phyloP scores from a whole-genome alignment of 2,888 invertebrate genomes.

The Oscheius onirici region DNA sequence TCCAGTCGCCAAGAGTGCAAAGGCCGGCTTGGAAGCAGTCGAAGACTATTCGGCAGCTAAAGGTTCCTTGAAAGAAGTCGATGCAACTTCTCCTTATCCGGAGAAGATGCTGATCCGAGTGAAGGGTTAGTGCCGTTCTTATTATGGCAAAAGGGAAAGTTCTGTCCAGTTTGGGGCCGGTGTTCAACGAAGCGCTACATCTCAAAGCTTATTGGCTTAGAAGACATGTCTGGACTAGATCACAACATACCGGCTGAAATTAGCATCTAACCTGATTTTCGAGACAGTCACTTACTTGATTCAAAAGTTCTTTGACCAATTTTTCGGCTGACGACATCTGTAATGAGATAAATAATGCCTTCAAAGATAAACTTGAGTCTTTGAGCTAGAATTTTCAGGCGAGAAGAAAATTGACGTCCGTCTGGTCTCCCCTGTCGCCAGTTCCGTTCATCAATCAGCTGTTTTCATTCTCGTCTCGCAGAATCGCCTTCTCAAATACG shows the following conservation, averaged over 20 bases:
- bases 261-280: too few relatives aligned
- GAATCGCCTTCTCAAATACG: slow-evolving; percentile 54
- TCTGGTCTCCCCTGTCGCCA: slow-evolving; percentile 45
- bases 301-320: too few relatives aligned
- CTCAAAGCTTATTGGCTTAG: not conserved
- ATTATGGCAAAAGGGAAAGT: too few relatives aligned
- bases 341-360: too few relatives aligned
- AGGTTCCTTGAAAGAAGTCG: slow-evolving; percentile 39
- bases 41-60: slow-evolving; percentile 45
- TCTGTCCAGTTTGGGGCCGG: too few relatives aligned
- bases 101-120: slow-evolving; percentile 60
- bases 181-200: not conserved
- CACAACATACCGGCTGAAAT: not conserved
- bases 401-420: slow-evolving; percentile 59
- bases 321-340: too few relatives aligned
- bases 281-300: too few relatives aligned
- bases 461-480: slow-evolving; percentile 58
- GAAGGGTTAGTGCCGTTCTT: slow-evolving; percentile 37
- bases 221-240: not conserved
- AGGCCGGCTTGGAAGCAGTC: slow-evolving; percentile 33
- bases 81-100: slow-evolving; percentile 56
- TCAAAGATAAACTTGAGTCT: too few relatives aligned
- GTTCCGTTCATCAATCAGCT: slow-evolving; percentile 47
- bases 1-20: slow-evolving; percentile 31
- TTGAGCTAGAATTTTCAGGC: slow-evolving; percentile 27